Evolutionary conservation across 2,797 vertebrate genomes (phyloP).

Genomic region (Pseudomugil gertrudae): DNA sequence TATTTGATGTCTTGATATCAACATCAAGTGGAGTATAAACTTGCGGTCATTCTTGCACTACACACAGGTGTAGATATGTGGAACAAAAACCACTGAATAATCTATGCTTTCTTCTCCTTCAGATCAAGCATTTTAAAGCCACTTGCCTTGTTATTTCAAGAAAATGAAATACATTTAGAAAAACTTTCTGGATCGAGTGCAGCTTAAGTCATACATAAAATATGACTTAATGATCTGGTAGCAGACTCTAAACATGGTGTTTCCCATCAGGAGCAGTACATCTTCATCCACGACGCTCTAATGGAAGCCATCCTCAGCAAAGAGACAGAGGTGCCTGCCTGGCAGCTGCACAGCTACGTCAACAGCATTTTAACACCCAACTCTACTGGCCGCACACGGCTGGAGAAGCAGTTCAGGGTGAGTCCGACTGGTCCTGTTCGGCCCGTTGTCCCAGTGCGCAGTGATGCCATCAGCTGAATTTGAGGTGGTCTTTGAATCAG

Average conservation of each 20-base stretch:
- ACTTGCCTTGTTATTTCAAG: too few species aligned
- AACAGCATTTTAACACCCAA: constrained; percentile 93
- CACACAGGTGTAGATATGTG: too few species aligned
- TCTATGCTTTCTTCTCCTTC: too few species aligned
- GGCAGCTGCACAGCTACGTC: constrained; percentile 93
- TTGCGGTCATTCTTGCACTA: too few species aligned
- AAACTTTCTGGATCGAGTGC: too few species aligned
- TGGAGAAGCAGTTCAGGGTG: constrained; percentile 98
- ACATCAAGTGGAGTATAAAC: not conserved
- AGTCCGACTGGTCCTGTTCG: constrained; percentile 26
- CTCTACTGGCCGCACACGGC: constrained; percentile 88
- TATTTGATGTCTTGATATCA: not conserved
- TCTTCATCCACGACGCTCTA: constrained; percentile 98
- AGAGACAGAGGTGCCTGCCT: constrained; percentile 94
- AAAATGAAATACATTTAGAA: too few species aligned
- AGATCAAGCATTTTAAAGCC: too few species aligned
- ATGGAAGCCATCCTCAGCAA: constrained; percentile 95
- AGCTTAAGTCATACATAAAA: too few species aligned
- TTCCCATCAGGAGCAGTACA: constrained; percentile 91
- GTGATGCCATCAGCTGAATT: constrained; percentile 19
- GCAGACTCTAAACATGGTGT: too few species aligned
- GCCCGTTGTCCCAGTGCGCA: constrained; percentile 27
- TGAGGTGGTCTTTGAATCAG: constrained; percentile 39
- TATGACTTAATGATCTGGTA: too few species aligned
- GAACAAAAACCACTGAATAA: too few species aligned